Conservation (phyloP, 2,888 invertebrate genomes). For the Apamea sordens region DNA sequence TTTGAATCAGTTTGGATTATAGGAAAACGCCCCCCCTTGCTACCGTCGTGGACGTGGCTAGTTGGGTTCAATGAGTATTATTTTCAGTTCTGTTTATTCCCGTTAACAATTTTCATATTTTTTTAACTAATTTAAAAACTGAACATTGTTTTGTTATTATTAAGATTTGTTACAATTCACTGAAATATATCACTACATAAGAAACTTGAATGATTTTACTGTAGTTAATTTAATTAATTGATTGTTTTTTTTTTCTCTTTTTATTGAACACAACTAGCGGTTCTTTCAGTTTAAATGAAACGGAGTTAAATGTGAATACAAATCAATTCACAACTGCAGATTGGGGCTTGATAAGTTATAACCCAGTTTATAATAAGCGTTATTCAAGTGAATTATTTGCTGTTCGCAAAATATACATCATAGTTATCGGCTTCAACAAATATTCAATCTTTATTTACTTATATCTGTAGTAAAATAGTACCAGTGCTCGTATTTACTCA, state of each 20-base stretch:
- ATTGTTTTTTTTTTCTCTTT: not conserved
- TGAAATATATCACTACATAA: slow-evolving; percentile 50
- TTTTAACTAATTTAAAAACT: slow-evolving; percentile 40
- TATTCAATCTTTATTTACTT: not conserved
- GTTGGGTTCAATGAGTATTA: slow-evolving; percentile 52
- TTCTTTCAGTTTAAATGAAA: not conserved
- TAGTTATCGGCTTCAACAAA: not conserved
- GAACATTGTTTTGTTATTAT: slow-evolving; percentile 56
- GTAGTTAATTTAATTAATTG: slow-evolving; percentile 8
- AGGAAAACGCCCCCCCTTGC: slow-evolving; percentile 41
- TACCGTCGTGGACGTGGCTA: slow-evolving; percentile 56
- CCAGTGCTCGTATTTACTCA: slow-evolving; percentile 49
- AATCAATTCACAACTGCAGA: not conserved
- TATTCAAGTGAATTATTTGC: not conserved
- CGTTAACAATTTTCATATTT: slow-evolving; percentile 18
- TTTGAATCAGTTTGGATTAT: slow-evolving; percentile 73
- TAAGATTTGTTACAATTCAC: slow-evolving; percentile 52
- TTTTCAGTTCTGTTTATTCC: slow-evolving; percentile 57
- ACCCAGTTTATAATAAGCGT: not conserved
- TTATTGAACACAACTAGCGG: not conserved
- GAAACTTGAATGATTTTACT: slow-evolving; percentile 35
- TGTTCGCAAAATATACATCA: not conserved
- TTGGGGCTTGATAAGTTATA: not conserved
- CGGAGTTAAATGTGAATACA: not conserved
- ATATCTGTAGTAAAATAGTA: slow-evolving; percentile 19